phyloP scores from a whole-genome alignment of 1,140 invertebrate species.

The Drosophila gunungcola region DNA sequence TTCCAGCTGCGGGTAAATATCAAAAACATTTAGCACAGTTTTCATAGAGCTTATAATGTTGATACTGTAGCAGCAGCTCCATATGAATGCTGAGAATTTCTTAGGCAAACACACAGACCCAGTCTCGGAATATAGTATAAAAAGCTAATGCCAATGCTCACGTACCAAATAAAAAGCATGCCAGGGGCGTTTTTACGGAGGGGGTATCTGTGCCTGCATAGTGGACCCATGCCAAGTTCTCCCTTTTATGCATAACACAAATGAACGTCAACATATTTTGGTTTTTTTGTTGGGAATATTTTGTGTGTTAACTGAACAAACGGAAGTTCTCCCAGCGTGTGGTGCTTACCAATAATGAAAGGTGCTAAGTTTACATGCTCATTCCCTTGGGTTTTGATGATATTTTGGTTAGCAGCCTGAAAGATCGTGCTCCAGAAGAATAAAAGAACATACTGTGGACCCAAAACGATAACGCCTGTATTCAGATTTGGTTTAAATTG shows the following conservation, averaged over 20 bases:
- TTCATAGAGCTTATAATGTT: constrained; percentile 56
- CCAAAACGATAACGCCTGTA: constrained; percentile 14
- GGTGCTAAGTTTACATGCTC: constrained; percentile 42
- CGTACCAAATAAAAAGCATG: constrained; percentile 66
- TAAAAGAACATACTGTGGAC: constrained; percentile 25
- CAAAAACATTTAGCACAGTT: constrained; percentile 73
- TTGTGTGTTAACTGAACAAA: constrained; percentile 39
- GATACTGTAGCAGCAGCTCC: constrained; percentile 13
- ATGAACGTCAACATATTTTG: constrained; percentile 48
- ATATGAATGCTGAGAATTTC: constrained; percentile 57
- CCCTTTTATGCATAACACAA: constrained; percentile 35
- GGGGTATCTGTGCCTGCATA: not conserved
- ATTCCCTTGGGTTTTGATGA: constrained; percentile 36
- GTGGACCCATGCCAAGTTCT: constrained; percentile 62
- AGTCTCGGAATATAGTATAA: constrained; percentile 21
- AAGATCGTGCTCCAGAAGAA: constrained; percentile 51
- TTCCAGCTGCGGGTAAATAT: constrained; percentile 53
- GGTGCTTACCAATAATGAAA: constrained; percentile 35
- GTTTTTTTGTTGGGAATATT: constrained; percentile 34
- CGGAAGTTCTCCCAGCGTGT: constrained; percentile 61
- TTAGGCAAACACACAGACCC: constrained; percentile 49
- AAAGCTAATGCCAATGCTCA: constrained; percentile 65
- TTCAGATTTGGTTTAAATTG: constrained; percentile 8
- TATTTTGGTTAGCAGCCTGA: constrained; percentile 56
- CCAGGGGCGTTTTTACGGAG: constrained; percentile 14